These are phyloP conservation scores for Sebastes hubbsi DNA, from an alignment of 2,797 vertebrate species.

Conservation along the genomic window DNA sequence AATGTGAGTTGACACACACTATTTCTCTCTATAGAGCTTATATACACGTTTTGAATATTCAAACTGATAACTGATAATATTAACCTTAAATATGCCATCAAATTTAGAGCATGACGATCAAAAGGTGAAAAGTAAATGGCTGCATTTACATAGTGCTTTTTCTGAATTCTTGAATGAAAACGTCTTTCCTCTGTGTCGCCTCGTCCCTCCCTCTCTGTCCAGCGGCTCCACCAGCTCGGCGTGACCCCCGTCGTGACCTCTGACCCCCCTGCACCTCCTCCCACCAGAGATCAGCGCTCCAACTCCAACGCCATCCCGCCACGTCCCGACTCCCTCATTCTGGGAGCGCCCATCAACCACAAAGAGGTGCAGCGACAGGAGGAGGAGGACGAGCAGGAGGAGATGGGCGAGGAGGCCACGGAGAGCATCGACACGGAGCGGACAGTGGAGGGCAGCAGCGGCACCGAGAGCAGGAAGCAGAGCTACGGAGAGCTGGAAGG, in stretches of 20 bases:
- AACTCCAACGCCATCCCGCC: slow-evolving; percentile 64
- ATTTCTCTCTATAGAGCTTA: neutral
- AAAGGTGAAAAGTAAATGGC: neutral
- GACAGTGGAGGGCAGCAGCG: slow-evolving; percentile 95
- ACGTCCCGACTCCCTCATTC: slow-evolving; percentile 80
- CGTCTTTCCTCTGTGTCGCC: neutral
- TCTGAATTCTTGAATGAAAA: neutral
- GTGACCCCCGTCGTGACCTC: slow-evolving; percentile 74
- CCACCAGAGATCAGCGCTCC: slow-evolving; percentile 76
- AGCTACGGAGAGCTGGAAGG: slow-evolving; percentile 85
- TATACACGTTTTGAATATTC: neutral
- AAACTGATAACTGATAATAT: neutral
- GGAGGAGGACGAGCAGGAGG: slow-evolving; percentile 82
- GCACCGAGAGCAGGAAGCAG: slow-evolving; percentile 92
- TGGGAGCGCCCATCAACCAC: slow-evolving; percentile 84
- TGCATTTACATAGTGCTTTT: neutral
- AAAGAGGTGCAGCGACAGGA: slow-evolving; percentile 87
- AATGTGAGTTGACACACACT: slow-evolving; percentile 73
- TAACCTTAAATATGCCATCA: neutral
- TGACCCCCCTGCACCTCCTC: slow-evolving; percentile 60
- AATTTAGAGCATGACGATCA: neutral
- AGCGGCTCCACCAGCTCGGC: slow-evolving; percentile 88
- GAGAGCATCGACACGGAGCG: slow-evolving; percentile 82
- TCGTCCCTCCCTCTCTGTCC: slow-evolving; percentile 3
- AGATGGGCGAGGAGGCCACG: slow-evolving; percentile 76